Percentiles rank a stretch among this genome's conserved stretches.
Conservation (phyloP, 37 sponge, comb jelly and placozoan species). For the Crambe crambe region DNA sequence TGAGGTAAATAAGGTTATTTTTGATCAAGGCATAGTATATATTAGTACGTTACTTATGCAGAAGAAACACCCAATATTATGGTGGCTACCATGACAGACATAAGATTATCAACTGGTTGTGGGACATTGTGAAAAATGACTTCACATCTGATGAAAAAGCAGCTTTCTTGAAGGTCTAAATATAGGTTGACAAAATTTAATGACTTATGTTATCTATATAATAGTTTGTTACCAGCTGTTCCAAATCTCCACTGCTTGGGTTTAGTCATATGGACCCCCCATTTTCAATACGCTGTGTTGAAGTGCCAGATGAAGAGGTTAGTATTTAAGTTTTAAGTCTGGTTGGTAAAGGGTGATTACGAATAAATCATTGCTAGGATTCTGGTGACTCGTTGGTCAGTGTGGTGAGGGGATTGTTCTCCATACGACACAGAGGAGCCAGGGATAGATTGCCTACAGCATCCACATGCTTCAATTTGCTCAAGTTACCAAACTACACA, state of each 20-base stretch:
- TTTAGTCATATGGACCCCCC: conserved; percentile 88
- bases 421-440: conserved; percentile 29
- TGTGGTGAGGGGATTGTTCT: conserved; percentile 80
- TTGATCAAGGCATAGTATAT: background rate
- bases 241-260: conserved; percentile 94
- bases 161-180: conserved; percentile 81
- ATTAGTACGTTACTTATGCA: conserved; percentile 4
- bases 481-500: conserved; percentile 92
- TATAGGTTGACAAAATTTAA: background rate
- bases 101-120: conserved; percentile 92
- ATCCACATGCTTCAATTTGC: conserved; percentile 98
- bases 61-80: conserved; percentile 80
- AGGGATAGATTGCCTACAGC: conserved; percentile 88
- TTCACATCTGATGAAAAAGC: conserved; percentile 77
- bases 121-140: conserved; percentile 94
- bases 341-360: background rate
- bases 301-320: conserved; percentile 77
- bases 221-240: conserved; percentile 99
- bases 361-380: conserved; percentile 46
- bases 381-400: conserved; percentile 66
- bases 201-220: too few relatives aligned
- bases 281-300: conserved; percentile 90
- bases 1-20: conserved; percentile 50
- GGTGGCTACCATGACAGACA: conserved; percentile 95
- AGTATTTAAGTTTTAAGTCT: background rate